Evolutionary conservation across 2,797 vertebrate species (phyloP).

Genomic region (Mionectes olivaceus): DNA sequence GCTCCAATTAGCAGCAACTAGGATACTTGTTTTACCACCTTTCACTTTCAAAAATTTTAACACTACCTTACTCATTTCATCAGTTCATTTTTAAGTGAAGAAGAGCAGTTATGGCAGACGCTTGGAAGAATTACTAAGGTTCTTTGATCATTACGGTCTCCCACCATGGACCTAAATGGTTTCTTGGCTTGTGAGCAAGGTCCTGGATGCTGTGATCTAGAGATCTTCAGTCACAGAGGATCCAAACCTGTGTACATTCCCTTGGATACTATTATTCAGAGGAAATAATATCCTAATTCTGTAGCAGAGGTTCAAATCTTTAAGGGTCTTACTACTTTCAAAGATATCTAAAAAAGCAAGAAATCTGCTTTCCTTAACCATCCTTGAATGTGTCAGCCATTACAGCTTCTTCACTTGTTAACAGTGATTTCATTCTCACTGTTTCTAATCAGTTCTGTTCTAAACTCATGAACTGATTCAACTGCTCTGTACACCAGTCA

Average conservation of each 20-base stretch:
- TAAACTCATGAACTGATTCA: not conserved
- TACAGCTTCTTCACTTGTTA: not conserved
- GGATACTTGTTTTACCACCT: not conserved
- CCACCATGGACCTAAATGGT: not conserved
- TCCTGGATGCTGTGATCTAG: not conserved
- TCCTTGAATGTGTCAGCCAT: not conserved
- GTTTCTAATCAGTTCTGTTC: not conserved
- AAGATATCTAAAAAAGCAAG: not conserved
- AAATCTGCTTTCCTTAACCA: not conserved
- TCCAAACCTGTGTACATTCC: not conserved
- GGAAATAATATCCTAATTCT: not conserved
- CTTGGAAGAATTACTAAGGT: not conserved
- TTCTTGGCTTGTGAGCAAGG: not conserved
- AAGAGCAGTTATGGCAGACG: not conserved
- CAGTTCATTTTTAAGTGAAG: not conserved
- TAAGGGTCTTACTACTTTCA: not conserved
- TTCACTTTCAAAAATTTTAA: not conserved
- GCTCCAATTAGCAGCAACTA: not conserved
- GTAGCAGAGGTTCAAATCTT: not conserved
- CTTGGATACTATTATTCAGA: not conserved
- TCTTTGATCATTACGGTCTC: not conserved
- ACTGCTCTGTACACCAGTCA: not conserved
- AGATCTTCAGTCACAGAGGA: not conserved
- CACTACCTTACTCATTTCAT: accelerated
- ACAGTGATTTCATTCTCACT: not conserved